phyloP scores from a whole-genome alignment of 1,140 invertebrate genomes.

The Brachionus rotundiformis region DNA sequence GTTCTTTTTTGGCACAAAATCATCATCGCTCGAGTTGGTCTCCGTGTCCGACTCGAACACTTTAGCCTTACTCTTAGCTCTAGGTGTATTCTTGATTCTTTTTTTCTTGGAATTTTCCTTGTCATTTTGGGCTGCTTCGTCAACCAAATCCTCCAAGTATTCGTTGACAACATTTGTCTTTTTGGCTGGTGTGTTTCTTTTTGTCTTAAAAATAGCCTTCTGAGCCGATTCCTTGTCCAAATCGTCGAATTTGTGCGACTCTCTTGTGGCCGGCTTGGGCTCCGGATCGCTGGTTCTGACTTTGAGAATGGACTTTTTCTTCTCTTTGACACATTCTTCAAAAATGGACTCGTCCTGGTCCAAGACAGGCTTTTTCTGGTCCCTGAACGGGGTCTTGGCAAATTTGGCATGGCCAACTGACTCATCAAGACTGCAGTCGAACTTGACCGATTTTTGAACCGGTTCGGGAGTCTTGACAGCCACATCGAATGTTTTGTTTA shows the following conservation, averaged over 20 bases:
- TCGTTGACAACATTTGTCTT: background rate
- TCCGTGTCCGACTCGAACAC: background rate
- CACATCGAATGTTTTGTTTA: background rate
- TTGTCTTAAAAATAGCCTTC: conserved; percentile 21
- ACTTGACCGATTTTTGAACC: background rate
- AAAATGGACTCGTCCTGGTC: background rate
- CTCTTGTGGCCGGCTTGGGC: background rate
- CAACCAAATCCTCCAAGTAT: conserved; percentile 28
- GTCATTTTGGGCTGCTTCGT: background rate
- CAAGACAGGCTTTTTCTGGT: background rate
- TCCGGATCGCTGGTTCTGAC: background rate
- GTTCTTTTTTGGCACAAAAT: background rate
- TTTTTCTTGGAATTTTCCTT: background rate
- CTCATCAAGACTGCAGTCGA: background rate
- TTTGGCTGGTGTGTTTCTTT: background rate
- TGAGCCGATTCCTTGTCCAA: background rate
- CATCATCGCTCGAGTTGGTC: background rate
- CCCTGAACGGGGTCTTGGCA: conserved; percentile 10
- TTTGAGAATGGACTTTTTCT: conserved; percentile 24
- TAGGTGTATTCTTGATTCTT: background rate
- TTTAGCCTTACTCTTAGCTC: background rate
- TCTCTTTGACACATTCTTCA: background rate
- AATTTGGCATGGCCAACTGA: background rate
- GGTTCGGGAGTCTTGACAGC: background rate
- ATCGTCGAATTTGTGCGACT: background rate